Evolutionary conservation across 2,888 invertebrate species (phyloP).

Genomic region (Leptopilina drosophilae): DNA sequence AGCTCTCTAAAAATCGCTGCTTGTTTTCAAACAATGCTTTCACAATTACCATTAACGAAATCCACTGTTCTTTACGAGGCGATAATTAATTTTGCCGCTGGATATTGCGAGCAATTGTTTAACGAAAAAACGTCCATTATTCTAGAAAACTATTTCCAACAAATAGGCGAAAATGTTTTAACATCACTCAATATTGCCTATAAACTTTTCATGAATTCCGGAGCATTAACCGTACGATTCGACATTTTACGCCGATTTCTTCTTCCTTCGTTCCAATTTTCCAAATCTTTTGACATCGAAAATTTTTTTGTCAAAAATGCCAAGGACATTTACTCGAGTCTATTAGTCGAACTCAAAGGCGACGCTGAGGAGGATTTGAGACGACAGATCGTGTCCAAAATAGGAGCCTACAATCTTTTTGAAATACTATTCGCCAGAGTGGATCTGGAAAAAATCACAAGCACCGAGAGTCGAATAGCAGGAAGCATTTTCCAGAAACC

Average conservation of each 20-base stretch:
- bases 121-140: slow-evolving; percentile 59
- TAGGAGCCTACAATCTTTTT: slow-evolving; percentile 73
- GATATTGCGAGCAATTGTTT: slow-evolving; percentile 59
- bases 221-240: slow-evolving; percentile 62
- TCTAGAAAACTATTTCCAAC: slow-evolving; percentile 62
- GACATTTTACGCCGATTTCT: slow-evolving; percentile 72
- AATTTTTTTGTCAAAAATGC: slow-evolving; percentile 69
- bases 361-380: slow-evolving; percentile 57
- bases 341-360: slow-evolving; percentile 53
- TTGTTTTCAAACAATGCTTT: slow-evolving; percentile 66
- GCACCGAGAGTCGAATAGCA: slow-evolving; percentile 64
- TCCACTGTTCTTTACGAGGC: slow-evolving; percentile 63
- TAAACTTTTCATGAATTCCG: slow-evolving; percentile 61
- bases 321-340: slow-evolving; percentile 60
- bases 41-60: slow-evolving; percentile 65
- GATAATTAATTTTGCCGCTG: slow-evolving; percentile 64
- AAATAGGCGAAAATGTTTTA: slow-evolving; percentile 56
- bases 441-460: slow-evolving; percentile 60
- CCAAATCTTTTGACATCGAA: slow-evolving; percentile 59
- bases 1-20: slow-evolving; percentile 56
- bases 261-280: slow-evolving; percentile 67
- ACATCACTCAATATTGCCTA: slow-evolving; percentile 65
- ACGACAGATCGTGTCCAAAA: slow-evolving; percentile 68
- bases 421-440: slow-evolving; percentile 72
- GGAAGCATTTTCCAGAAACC: slow-evolving; percentile 61